Evolutionary conservation across 2,113 vertebrate genomes (phyloP).

Genomic region (Erpornis zantholeuca): DNA sequence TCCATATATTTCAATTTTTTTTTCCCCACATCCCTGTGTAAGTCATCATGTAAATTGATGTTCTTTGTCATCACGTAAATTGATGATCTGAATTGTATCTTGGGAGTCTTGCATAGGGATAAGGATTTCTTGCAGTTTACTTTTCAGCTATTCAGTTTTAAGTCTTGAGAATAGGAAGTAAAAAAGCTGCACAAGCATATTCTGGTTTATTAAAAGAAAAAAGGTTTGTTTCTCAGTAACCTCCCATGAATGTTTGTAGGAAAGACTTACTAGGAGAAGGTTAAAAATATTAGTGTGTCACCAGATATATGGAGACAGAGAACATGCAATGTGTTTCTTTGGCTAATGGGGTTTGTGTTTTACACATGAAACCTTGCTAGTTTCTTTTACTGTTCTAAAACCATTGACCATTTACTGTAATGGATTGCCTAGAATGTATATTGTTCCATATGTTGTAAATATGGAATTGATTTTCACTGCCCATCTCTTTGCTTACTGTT

Average conservation of each 20-base stretch:
- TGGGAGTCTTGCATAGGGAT: neutral
- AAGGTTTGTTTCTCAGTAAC: neutral
- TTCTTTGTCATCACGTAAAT: neutral
- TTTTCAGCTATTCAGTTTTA: neutral
- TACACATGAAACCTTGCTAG: neutral
- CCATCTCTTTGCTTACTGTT: neutral
- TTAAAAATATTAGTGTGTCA: neutral
- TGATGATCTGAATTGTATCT: neutral
- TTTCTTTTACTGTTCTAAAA: neutral
- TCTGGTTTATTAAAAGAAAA: neutral
- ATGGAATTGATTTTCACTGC: conserved; percentile 34
- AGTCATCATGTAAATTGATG: neutral
- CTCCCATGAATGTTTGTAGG: neutral
- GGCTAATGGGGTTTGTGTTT: neutral
- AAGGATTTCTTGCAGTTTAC: neutral
- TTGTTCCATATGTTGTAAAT: neutral
- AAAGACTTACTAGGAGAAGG: neutral
- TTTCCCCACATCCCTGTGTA: neutral
- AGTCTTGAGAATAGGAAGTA: neutral
- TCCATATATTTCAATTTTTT: neutral
- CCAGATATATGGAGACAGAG: neutral
- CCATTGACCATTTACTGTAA: neutral
- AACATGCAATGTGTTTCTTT: neutral
- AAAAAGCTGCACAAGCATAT: neutral
- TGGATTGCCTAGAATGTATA: neutral